Evolutionary conservation across 2,797 vertebrate species (phyloP).

Genomic region (Pygocentrus nattereri): DNA sequence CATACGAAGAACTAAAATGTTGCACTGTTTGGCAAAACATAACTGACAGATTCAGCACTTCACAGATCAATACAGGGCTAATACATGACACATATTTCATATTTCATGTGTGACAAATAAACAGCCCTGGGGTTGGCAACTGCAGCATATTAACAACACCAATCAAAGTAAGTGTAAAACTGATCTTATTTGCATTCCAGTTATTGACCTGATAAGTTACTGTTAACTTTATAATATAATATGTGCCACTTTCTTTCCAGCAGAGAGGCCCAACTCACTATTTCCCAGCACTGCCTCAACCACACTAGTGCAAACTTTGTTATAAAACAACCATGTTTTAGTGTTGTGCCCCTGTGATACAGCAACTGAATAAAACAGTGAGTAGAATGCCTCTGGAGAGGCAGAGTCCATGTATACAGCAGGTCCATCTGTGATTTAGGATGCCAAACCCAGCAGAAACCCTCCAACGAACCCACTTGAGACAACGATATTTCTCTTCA

Average conservation of each 20-base stretch:
- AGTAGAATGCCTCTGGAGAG: not conserved
- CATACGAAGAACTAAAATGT: conserved; percentile 28
- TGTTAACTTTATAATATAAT: not conserved
- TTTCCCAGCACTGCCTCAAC: conserved; percentile 26
- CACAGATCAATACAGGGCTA: conserved; percentile 4
- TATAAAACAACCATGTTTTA: conserved; percentile 1
- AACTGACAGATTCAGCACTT: conserved; percentile 14
- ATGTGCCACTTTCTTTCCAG: not conserved
- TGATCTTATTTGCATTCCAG: not conserved
- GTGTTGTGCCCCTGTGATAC: conserved; percentile 1
- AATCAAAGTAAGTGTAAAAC: conserved; percentile 13
- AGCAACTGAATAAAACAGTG: conserved; percentile 16
- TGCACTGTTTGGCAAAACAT: conserved; percentile 37
- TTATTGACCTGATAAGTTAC: not conserved
- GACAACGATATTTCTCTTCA: conserved; percentile 96
- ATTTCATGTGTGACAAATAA: conserved; percentile 14
- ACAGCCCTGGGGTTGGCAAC: not conserved
- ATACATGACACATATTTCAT: not conserved
- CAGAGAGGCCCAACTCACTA: not conserved
- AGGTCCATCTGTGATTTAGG: conserved; percentile 73
- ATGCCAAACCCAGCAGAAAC: conserved; percentile 94
- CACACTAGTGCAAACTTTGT: conserved; percentile 23
- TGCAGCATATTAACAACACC: conserved; percentile 2
- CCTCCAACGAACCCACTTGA: conserved; percentile 97
- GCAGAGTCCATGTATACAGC: conserved; percentile 32